phyloP scores from a whole-genome alignment of 2,797 vertebrate genomes.

The Microctenopoma steveboyesi region DNA sequence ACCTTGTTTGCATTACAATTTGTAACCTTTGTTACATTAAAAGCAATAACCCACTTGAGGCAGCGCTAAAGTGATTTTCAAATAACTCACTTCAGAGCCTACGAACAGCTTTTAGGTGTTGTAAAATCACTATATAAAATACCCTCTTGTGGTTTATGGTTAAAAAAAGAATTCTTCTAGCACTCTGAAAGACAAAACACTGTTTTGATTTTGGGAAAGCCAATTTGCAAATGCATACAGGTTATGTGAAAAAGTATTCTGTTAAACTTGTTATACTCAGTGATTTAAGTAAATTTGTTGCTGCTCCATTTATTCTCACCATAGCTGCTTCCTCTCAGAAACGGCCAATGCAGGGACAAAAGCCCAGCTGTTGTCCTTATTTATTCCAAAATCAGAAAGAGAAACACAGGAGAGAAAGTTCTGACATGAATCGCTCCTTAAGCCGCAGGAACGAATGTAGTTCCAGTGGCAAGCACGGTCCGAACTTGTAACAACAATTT shows the following conservation, averaged over 20 bases:
- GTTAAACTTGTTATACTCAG: slow-evolving; percentile 39
- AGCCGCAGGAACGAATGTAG: slow-evolving; percentile 22
- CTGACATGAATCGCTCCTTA: slow-evolving; percentile 1
- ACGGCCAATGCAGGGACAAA: slow-evolving; percentile 16
- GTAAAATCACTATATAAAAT: slow-evolving; percentile 38
- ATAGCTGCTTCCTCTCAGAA: slow-evolving; percentile 20
- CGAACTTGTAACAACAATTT: slow-evolving; percentile 23
- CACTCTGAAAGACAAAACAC: slow-evolving; percentile 40
- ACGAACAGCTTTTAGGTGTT: slow-evolving; percentile 38
- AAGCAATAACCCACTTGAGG: slow-evolving; percentile 46
- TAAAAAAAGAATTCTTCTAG: slow-evolving; percentile 10
- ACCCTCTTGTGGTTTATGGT: slow-evolving; percentile 30
- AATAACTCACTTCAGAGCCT: slow-evolving; percentile 26
- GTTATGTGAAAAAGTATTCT: slow-evolving; percentile 38
- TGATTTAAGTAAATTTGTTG: slow-evolving; percentile 38
- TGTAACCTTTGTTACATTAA: slow-evolving; percentile 43
- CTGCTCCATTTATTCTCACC: slow-evolving; percentile 35
- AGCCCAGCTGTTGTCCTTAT: slow-evolving; percentile 1
- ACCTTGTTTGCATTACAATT: slow-evolving; percentile 27
- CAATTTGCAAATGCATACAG: slow-evolving; percentile 49
- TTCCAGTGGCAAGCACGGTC: slow-evolving; percentile 15
- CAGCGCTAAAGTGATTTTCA: slow-evolving; percentile 49
- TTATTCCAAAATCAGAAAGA: slow-evolving; percentile 1
- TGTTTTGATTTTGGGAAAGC: slow-evolving; percentile 41
- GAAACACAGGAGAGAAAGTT: slow-evolving; percentile 5